A percentile compares a stretch with the other conserved stretches of the same genome.
phyloP scores from a whole-genome alignment of 1,140 invertebrate species.

The Zaprionus inermis region DNA sequence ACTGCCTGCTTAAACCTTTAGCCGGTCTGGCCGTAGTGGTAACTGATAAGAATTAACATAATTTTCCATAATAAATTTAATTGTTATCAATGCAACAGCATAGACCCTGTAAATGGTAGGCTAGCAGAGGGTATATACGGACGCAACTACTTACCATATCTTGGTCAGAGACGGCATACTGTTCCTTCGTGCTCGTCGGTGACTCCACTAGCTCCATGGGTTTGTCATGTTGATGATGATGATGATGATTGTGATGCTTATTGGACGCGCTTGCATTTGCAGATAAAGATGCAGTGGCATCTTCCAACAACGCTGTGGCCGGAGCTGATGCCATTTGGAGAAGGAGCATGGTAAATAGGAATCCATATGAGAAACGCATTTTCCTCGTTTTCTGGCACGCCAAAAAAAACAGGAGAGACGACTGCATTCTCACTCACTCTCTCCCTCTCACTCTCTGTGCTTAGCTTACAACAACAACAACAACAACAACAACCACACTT shows the following conservation, averaged over 20 bases:
- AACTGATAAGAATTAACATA: slow-evolving; percentile 4
- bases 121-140: not conserved
- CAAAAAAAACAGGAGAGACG: slow-evolving; percentile 1
- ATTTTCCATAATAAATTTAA: not conserved
- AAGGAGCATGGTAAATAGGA: slow-evolving; percentile 24
- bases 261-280: slow-evolving; percentile 17
- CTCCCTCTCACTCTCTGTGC: slow-evolving; percentile 1
- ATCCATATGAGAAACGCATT: slow-evolving; percentile 68
- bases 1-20: not conserved
- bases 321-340: slow-evolving; percentile 5
- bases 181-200: slow-evolving; percentile 10
- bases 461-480: slow-evolving; percentile 20
- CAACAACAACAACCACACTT: slow-evolving; percentile 14
- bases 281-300: slow-evolving; percentile 20
- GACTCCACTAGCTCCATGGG: slow-evolving; percentile 13
- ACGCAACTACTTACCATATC: slow-evolving; percentile 42
- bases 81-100: not conserved
- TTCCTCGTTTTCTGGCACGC: slow-evolving; percentile 12
- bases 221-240: slow-evolving; percentile 10
- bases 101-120: not conserved
- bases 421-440: slow-evolving; percentile 4
- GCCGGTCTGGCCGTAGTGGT: not conserved
- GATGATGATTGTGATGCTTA: slow-evolving; percentile 26
- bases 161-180: slow-evolving; percentile 54
- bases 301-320: slow-evolving; percentile 5